Base-by-base conservation (phyloP, 30 jellyfish, hydroid and myxozoan species). In the Rhopilema esculentum region DNA sequence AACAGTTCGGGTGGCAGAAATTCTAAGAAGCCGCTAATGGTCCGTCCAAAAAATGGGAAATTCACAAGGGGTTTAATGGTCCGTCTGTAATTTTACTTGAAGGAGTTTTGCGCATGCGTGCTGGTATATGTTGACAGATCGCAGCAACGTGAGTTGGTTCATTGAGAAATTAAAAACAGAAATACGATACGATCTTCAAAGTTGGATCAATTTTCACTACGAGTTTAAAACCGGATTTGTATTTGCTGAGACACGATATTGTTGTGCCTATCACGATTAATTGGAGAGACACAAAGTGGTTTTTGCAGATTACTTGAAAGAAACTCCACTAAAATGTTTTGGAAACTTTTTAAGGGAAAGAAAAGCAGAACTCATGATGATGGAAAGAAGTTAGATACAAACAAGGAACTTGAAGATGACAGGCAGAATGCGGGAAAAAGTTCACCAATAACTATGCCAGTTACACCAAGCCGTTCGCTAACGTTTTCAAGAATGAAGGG, bases 11-110 rank as follows among this genome's bases (percentile, higher is more conserved):
- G n/a, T n/a, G n/a, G n/a, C n/a, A n/a, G 23, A 6, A 29, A 2
- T 61, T 62, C 78, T 28, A 21, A 22, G 79, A 57, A 27, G 17
- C 80, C 66, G 71, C 72, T 31, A 67, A 15, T 82, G 91, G 91
- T 82, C 91, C 84, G 69, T 50, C 84, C 57, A 40, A 2, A n/a
- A 2, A 2, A 15, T 77, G 88, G 88, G 88, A 68, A 82, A 66
- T 64, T 68, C 40, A 82, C 81, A 64, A 12, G 33, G 27, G 27
- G 25, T 62, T 49, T 26, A 80, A 65, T 82, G 91, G 91, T 82
- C 75, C 91, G 91, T 82, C 81, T 64, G 91, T 82, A 32, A 82
- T 82, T 82, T 82, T 33, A 82, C 91, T 48, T 22, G 67, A 1
- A 8, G 26, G 22, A 27, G 15, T 57, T 1, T 29, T 50, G 26